Base-by-base conservation (phyloP, 2,797 vertebrate genomes). In the Cyprinella venusta region DNA sequence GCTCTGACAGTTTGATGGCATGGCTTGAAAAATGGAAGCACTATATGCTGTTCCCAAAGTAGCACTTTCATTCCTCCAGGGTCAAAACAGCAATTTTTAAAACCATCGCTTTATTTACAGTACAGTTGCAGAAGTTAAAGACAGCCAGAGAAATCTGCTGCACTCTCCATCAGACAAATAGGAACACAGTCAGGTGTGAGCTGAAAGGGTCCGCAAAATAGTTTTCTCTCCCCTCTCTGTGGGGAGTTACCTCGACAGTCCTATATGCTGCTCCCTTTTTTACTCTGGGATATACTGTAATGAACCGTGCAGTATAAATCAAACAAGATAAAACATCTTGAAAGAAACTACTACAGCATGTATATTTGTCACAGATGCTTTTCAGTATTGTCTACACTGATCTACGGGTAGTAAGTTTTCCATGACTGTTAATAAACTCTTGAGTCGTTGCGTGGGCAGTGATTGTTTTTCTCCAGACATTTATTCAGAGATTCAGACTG, bases 31-130 rank as follows among this genome's bases (percentile, higher is more conserved):
- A 87, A 86, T 86, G 70, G 72, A 83, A 87, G 83, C 33, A 68
- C 26, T 80, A 76, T 77, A 72, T 79, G 42, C 86, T 80, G 69
- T 59, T 84, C 86, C 81, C 65, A 52, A 71, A 88, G 80, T 59
- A 84, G 59, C 70, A 48, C 80, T 84, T 86, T 88, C 85, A 85
- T 85, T 89, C 88, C 79, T 74, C 83, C 79, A 82, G 78, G 88
- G 83, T 88, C 88, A 82, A 72, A 85, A 76, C 83, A 85, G 86
- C 83, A 86, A 86, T 88, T 87, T 88, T 86, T 82, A 75, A 86
- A 87, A 77, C 72, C 86, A 70, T 86, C 36, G 33, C 75, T 87
- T 88, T 86, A 87, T 87, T 88, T 86, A 89, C 88, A 87, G 71
- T 79, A n/a, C 42, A 36, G 16, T 81, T 33, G 79, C 79, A 82